These are phyloP conservation scores for Cichladusa arquata DNA, from an alignment of 2,113 vertebrate species.

Conservation along the genomic window DNA sequence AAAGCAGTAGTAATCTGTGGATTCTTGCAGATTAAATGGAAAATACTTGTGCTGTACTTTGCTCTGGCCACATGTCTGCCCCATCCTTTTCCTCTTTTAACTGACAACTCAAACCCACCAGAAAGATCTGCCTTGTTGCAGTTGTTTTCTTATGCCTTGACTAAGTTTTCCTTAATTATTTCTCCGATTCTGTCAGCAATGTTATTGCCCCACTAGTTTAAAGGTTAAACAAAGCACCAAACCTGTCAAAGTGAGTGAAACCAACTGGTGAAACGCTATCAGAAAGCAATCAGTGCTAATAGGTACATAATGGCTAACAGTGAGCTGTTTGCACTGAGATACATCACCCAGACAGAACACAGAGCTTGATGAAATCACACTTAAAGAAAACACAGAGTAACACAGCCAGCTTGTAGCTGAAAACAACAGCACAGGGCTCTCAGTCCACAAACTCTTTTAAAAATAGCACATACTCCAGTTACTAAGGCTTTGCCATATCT, in stretches of 20 bases:
- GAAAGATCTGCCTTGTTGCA: constrained; percentile 71
- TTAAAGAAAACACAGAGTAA: constrained; percentile 68
- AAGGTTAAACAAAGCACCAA: constrained; percentile 95
- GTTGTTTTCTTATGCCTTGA: constrained; percentile 73
- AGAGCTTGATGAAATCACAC: constrained; percentile 81
- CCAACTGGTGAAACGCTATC: constrained; percentile 90
- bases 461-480: background rate
- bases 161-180: constrained; percentile 82
- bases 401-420: constrained; percentile 16
- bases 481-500: background rate
- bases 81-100: background rate
- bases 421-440: background rate
- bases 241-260: constrained; percentile 95
- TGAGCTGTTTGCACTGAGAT: constrained; percentile 88
- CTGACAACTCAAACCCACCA: constrained; percentile 63
- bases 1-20: constrained; percentile 39
- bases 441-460: background rate
- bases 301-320: constrained; percentile 97
- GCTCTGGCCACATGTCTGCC: background rate
- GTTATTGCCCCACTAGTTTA: constrained; percentile 82
- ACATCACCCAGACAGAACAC: constrained; percentile 86
- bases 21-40: constrained; percentile 47
- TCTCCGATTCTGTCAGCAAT: constrained; percentile 76
- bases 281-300: constrained; percentile 98
- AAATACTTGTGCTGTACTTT: constrained; percentile 15